Base-by-base conservation (phyloP, 2,797 vertebrate species). In the Poeciliopsis turneri region DNA sequence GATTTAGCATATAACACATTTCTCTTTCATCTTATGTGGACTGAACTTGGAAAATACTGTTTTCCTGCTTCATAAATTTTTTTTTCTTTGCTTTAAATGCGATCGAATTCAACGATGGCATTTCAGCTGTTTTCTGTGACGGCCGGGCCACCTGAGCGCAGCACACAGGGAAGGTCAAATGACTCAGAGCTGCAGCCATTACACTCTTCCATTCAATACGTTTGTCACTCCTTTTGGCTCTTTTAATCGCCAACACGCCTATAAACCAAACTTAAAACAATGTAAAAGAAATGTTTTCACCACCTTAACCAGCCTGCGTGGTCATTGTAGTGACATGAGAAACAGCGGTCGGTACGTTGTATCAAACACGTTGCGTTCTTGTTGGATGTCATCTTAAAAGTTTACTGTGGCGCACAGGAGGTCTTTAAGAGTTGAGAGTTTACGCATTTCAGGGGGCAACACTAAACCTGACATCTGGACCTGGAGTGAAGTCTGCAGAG, bases 381-480 rank as follows among this genome's bases (percentile, higher is more conserved):
- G 80, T 72, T 74, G 80, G 43, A 76, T 77, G 70, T 86, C 81
- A 77, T 81, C 74, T 86, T 77, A 84, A 78, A 72, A 46, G 81
- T 75, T 72, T 23, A 82, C 77, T 79, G 64, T 45, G 64, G 83
- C 69, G 36, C 6, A 1, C 79, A 76, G 72, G 71, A 76, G 80
- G 82, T 33, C 39, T 45, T 83, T 78, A n/a, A 66, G 5, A 82
- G 84, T 66, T 84, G 59, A 89, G 77, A 68, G 89, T 84, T 84
- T 87, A 78, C 76, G 80, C 82, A 69, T 78, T 69, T 77, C 72
- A 86, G 84, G 76, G 76, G 57, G 61, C 74, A 64, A 59, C 64
- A 39, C 74, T 84, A 80, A 87, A 84, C 73, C 78, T 76, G 74
- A 85, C 87, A 87, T 84, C 89, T 88, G 82, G 87, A 81, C 64